Base-by-base conservation (phyloP, 1,140 invertebrate species). In the Druon quercuslanigerum region DNA sequence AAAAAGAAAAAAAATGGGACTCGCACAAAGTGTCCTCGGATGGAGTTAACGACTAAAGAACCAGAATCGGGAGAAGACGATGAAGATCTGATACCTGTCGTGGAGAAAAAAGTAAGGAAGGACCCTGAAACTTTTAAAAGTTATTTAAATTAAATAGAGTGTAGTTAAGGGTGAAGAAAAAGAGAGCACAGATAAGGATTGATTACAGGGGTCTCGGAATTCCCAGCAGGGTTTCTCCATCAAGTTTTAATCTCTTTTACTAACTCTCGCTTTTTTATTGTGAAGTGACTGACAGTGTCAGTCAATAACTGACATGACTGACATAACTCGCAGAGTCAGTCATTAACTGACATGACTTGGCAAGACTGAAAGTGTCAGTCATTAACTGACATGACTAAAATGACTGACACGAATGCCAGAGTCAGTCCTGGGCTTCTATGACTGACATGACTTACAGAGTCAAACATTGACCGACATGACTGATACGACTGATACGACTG, bases 91-190 rank as follows among this genome's bases (percentile, higher is more conserved):
- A 66, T 66, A 66, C 25, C 60, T 40, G 60, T 66, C 60, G 25
- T 33, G 25, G 1, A 66, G 25, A 25, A 66, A n/a, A 25, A 66
- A 66, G 25, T 40, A 33, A 66, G 57, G 25, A 40, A 33, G 40
- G 25, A 14, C 17, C 7, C 19, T 56, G 60, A 33, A 33, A 66
- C 25, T 66, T 66, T 66, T 66, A 66, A 66, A 66, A 40, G 60
- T 66, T 66, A 66, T 66, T 66, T 66, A 66, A 66, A 66, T 66
- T 66, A 66, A 66, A 66, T 66, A 40, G 60, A 66, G 60, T 66
- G 25, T 66, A 66, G 60, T 14, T 46, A 13, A 66, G 33, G 25
- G 57, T 60, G 9, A 46, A 9, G 0, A 46, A 46, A 46, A 60
- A 66, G 60, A 66, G 60, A 25, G 14, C 33, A n/a, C 6, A 66